A percentile compares a stretch with the other conserved stretches of the same genome.
Conservation (phyloP, 2,888 invertebrate species). For the Meteorus colon region DNA sequence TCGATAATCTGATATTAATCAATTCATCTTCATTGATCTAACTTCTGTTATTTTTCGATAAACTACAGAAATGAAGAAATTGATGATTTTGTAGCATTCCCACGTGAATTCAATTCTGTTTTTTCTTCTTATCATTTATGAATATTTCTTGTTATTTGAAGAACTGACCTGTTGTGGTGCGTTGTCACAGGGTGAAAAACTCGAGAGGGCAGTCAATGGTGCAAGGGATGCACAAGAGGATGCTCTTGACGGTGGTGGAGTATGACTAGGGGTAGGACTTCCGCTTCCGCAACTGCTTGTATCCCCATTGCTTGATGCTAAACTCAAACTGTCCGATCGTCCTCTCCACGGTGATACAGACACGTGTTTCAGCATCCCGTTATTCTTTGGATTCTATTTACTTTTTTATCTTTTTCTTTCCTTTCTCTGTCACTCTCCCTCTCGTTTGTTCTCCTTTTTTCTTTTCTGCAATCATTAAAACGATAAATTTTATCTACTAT, state of each 20-base stretch:
- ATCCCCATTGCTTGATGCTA: conserved; percentile 78
- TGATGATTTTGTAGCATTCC: no score
- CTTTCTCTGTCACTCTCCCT: neutral
- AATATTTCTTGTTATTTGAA: no score
- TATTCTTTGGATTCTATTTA: conserved; percentile 11
- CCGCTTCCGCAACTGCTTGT: conserved; percentile 80
- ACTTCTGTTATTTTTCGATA: no score
- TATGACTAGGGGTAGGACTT: conserved; percentile 82
- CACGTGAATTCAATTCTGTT: no score
- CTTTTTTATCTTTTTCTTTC: neutral
- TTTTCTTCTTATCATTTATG: no score
- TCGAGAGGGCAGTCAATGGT: conserved; percentile 68
- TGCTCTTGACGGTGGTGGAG: conserved; percentile 73
- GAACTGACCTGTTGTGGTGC: conserved; percentile 67
- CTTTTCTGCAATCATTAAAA: neutral
- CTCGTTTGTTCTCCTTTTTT: no score
- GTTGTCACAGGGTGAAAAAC: conserved; percentile 68
- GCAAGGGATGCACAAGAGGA: conserved; percentile 70
- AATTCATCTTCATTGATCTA: neutral
- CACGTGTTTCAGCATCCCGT: conserved; percentile 90
- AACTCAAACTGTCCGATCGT: conserved; percentile 88
- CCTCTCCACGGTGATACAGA: conserved; percentile 90
- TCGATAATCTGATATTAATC: no score
- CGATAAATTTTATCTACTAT: conserved; percentile 3
- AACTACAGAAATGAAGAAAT: no score